Conservation (phyloP, 2,888 invertebrate species). For the Agriopis aurantiaria region DNA sequence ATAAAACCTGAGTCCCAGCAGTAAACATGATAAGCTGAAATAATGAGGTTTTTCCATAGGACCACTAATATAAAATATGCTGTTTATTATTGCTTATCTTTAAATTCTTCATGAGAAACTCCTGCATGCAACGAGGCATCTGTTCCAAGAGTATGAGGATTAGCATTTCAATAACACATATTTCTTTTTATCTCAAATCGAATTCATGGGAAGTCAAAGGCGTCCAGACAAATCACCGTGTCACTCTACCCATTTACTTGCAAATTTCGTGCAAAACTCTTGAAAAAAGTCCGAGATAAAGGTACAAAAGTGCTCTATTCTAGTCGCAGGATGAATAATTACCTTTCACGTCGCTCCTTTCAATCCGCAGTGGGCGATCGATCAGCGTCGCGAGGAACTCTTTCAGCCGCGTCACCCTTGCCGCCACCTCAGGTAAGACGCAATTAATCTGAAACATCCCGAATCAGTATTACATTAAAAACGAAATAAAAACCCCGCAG, state of each 20-base stretch:
- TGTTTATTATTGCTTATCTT: background rate
- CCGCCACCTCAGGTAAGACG: constrained; percentile 82
- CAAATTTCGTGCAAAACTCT: constrained; percentile 84
- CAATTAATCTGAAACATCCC: constrained; percentile 87
- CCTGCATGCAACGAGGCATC: constrained; percentile 11
- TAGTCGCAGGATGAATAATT: constrained; percentile 86
- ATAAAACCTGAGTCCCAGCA: too few species aligned
- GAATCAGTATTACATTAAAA: constrained; percentile 86
- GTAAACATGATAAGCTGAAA: background rate
- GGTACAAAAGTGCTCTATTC: constrained; percentile 86
- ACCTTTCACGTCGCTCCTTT: constrained; percentile 85
- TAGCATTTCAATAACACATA: constrained; percentile 46
- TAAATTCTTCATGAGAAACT: constrained; percentile 8
- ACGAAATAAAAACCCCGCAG: constrained; percentile 81
- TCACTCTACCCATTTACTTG: constrained; percentile 84
- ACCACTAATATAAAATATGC: background rate
- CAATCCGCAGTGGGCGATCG: constrained; percentile 83
- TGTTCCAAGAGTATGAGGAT: constrained; percentile 47
- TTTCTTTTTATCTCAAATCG: constrained; percentile 61
- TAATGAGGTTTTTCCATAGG: background rate
- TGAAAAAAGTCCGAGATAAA: constrained; percentile 83
- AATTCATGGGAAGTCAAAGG: constrained; percentile 77
- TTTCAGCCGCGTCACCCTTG: constrained; percentile 84
- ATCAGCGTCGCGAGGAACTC: constrained; percentile 85
- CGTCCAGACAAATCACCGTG: constrained; percentile 81